Evolutionary conservation across 2,113 vertebrate species (phyloP).

Genomic region (Pholis gunnellus): DNA sequence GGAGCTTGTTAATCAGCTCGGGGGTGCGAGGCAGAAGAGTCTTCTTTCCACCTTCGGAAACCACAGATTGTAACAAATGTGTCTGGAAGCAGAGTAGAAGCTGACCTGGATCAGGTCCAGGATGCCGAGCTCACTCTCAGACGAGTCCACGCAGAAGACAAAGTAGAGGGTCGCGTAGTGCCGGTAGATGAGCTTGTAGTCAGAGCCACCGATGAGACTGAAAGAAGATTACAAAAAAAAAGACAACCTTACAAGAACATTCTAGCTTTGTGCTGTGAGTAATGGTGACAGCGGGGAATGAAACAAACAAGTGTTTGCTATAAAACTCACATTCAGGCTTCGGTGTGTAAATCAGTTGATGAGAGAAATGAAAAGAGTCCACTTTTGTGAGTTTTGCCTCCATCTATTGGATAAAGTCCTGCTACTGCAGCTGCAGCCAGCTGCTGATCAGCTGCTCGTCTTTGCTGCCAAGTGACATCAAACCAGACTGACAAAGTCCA

Average conservation of each 20-base stretch:
- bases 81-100: background rate
- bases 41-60: background rate
- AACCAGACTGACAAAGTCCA: background rate
- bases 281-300: background rate
- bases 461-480: background rate
- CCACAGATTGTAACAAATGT: background rate
- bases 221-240: constrained; percentile 12
- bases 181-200: constrained; percentile 95
- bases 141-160: constrained; percentile 95
- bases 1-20: background rate
- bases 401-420: constrained; percentile 53
- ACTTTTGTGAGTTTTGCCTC: constrained; percentile 47
- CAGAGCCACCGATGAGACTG: constrained; percentile 93
- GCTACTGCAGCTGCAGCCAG: constrained; percentile 38
- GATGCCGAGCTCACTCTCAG: constrained; percentile 94
- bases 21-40: background rate
- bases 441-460: background rate
- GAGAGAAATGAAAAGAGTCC: background rate
- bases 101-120: constrained; percentile 95
- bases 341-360: background rate
- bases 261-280: background rate
- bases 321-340: background rate
- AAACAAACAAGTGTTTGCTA: background rate
- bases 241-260: background rate
- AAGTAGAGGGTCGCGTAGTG: constrained; percentile 95